Percentiles rank a stretch among this genome's conserved stretches.
These are phyloP conservation scores for Drosophila anomalata DNA, from an alignment of 2,888 invertebrate species.

Conservation along the genomic window DNA sequence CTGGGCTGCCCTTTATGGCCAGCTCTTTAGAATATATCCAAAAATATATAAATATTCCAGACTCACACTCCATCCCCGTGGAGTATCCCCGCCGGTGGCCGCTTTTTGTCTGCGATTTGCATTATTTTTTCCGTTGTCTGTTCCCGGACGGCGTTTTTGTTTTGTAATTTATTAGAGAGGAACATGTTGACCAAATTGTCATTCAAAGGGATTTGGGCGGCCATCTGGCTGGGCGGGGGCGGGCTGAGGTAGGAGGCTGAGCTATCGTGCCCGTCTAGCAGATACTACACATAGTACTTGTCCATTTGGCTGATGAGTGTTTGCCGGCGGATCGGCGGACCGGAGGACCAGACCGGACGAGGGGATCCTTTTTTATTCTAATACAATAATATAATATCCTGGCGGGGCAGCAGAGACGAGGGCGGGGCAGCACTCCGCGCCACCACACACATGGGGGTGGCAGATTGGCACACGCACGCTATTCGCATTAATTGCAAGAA, in stretches of 20 bases:
- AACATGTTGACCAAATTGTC: conserved; percentile 80
- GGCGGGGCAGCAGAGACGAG: conserved; percentile 32
- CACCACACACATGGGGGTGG: conserved; percentile 57
- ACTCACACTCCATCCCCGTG: too few species aligned
- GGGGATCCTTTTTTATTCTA: conserved; percentile 51
- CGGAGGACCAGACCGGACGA: too few species aligned
- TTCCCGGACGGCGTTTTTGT: conserved; percentile 21
- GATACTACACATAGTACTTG: too few species aligned
- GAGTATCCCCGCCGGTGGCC: conserved; percentile 22
- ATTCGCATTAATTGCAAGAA: conserved; percentile 79
- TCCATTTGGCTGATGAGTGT: conserved; percentile 63
- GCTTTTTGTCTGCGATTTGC: conserved; percentile 69
- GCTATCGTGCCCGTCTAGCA: conserved; percentile 53
- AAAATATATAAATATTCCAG: conserved; percentile 6
- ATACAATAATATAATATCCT: conserved; percentile 75
- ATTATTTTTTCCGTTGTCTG: conserved; percentile 26
- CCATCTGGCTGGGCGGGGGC: conserved; percentile 8
- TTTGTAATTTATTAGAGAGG: conserved; percentile 77
- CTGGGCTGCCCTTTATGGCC: conserved; percentile 28
- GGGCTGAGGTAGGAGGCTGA: too few species aligned
- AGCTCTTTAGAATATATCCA: conserved; percentile 4
- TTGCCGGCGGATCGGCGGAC: conserved; percentile 44
- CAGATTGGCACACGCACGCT: conserved; percentile 79
- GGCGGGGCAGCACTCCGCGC: too few species aligned
- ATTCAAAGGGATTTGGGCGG: conserved; percentile 70